A percentile compares a stretch with the other conserved stretches of the same genome.
These are phyloP conservation scores for Amphibalanus amphitrite DNA, from an alignment of 1,140 invertebrate genomes.

Conservation along the genomic window DNA sequence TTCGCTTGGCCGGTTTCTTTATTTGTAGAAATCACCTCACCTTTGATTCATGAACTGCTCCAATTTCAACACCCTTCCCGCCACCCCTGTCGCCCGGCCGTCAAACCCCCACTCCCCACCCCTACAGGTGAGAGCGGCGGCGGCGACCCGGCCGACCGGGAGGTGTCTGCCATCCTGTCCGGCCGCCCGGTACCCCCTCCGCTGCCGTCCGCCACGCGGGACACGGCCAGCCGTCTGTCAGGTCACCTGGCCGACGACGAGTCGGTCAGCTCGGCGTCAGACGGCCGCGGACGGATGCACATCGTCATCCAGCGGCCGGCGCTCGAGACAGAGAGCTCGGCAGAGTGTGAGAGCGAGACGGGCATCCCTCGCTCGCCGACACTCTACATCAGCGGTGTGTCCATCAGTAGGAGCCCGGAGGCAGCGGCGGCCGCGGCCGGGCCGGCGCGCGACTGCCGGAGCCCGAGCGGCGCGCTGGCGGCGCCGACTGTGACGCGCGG, in stretches of 20 bases:
- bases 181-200: background rate
- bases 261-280: conserved; percentile 21
- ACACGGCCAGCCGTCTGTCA: background rate
- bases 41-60: too few species aligned
- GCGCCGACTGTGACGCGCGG: background rate
- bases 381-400: conserved; percentile 39
- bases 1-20: too few species aligned
- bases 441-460: conserved; percentile 14
- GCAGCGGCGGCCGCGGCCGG: conserved; percentile 29
- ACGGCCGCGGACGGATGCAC: conserved; percentile 15
- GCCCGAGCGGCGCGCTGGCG: conserved; percentile 4
- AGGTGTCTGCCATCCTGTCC: background rate
- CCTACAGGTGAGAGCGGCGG: background rate
- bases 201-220: too few species aligned
- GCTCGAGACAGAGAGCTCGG: conserved; percentile 33
- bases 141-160: background rate
- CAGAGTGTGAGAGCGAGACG: conserved; percentile 38
- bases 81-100: too few species aligned
- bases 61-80: too few species aligned
- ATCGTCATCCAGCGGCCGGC: conserved; percentile 5
- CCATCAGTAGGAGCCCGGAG: conserved; percentile 36
- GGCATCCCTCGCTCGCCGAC: conserved; percentile 40
- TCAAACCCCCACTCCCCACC: background rate
- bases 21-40: too few species aligned
- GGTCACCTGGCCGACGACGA: conserved; percentile 15